phyloP scores from a whole-genome alignment of 2,113 vertebrate species.

The Coracopsis vasa region DNA sequence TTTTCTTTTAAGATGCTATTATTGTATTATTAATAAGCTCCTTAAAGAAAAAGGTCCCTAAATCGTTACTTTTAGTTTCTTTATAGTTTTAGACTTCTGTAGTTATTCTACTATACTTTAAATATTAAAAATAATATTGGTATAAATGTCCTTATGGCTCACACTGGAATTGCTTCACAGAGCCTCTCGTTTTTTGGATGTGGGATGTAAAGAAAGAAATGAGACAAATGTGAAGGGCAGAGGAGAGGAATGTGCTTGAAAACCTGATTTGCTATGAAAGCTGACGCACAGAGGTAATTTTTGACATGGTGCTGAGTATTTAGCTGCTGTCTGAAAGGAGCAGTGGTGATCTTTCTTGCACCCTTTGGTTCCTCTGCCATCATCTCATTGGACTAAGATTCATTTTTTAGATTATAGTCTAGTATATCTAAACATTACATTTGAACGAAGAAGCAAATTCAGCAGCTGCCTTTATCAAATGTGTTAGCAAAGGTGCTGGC shows the following conservation, averaged over 20 bases:
- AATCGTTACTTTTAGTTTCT: background rate
- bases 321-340: background rate
- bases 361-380: background rate
- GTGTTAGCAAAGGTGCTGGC: background rate
- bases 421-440: background rate
- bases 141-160: background rate
- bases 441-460: background rate
- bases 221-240: background rate
- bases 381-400: background rate
- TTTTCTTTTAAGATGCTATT: background rate
- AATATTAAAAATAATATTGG: background rate
- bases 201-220: background rate
- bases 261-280: background rate
- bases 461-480: background rate
- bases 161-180: background rate
- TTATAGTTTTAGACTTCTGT: background rate
- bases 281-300: background rate
- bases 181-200: background rate
- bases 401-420: background rate
- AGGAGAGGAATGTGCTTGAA: background rate
- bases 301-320: background rate
- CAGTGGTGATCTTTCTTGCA: background rate
- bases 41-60: background rate
- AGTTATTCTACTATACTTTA: background rate
- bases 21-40: background rate